Base-by-base conservation (phyloP, 2,888 invertebrate genomes). In the Phortica okadai region DNA sequence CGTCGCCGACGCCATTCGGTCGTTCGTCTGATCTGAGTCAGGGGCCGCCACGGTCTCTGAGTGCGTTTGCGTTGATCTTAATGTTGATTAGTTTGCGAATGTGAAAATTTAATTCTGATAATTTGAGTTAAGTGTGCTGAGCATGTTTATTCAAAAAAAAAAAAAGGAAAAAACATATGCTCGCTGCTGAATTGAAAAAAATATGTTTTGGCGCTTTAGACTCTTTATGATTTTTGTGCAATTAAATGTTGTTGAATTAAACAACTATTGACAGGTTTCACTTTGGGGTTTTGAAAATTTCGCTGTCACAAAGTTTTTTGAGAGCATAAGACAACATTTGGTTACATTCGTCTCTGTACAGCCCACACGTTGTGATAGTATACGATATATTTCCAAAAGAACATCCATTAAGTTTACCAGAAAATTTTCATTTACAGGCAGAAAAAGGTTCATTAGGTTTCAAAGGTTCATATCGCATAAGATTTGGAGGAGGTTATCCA, bases 71-170 rank as follows among this genome's bases (percentile, higher is more conserved):
- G 70, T 45, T 42, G n/a, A 41, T 67, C 56, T 56, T 56, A 6
- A 56, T 72, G 56, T 56, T 76, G 77, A 77, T 79, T 75, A 77
- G 77, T 75, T 74, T 74, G 74, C 76, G 73, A 76, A 79, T 77
- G 76, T 74, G 75, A 75, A 81, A 79, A 81, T 81, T 82, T 79
- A 84, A 82, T 82, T 84, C 79, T 80, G 87, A 88, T 87, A 88
- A 87, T 87, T 88, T 84, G 84, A 79, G 82, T 79, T 82, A 84
- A 84, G 82, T 82, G 84, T 81, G 80, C 79, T 80, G 80, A 82
- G 62, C 74, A 67, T 74, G 74, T 67, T 56, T 56, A 33, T 64
- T 45, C n/a, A 67, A 74, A 74, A 14, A 16, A n/a, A 0, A n/a
- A 56, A n/a, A 56, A 10, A 56, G 10, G 0, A 8, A 10, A 56